Conservation (phyloP, 2,797 vertebrate species). For the Ptychobarbus kaznakovi region DNA sequence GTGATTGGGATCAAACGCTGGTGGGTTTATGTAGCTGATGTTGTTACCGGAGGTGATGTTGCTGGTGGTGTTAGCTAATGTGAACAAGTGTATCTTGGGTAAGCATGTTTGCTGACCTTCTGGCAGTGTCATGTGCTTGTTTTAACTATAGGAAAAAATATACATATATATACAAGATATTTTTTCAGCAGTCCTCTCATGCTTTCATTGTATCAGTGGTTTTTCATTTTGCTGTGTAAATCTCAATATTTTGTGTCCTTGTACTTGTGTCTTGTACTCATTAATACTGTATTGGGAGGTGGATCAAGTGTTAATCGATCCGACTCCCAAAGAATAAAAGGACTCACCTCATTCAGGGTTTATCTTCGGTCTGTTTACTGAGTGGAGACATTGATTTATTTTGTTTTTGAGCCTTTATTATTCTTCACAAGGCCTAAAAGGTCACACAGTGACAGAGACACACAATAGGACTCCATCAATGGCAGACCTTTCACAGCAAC, state of each 20-base stretch:
- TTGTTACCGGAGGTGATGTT: background rate
- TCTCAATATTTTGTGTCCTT: no score
- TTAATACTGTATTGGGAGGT: slow-evolving; percentile 18
- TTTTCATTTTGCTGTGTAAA: no score
- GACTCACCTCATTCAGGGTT: background rate
- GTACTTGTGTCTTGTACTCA: background rate
- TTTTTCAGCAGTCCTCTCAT: no score
- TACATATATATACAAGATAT: no score
- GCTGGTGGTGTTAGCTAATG: background rate
- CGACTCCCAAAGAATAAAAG: slow-evolving; percentile 19
- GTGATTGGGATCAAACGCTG: slow-evolving; percentile 21
- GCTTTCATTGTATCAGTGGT: no score
- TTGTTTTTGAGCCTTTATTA: slow-evolving; percentile 24
- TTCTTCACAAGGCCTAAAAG: slow-evolving; percentile 8
- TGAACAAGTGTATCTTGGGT: background rate
- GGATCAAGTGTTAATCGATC: slow-evolving; percentile 17
- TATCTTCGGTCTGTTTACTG: slow-evolving; percentile 7
- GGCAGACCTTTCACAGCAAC: slow-evolving; percentile 13
- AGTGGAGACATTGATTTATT: slow-evolving; percentile 34
- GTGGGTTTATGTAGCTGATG: background rate
- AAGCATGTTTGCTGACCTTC: background rate
- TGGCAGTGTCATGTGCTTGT: background rate
- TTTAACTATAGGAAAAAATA: no score
- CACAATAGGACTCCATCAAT: slow-evolving; percentile 31
- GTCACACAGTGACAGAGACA: slow-evolving; percentile 12